These are phyloP conservation scores for Gymnoscopelus braueri DNA, from an alignment of 2,797 vertebrate genomes.

Conservation along the genomic window DNA sequence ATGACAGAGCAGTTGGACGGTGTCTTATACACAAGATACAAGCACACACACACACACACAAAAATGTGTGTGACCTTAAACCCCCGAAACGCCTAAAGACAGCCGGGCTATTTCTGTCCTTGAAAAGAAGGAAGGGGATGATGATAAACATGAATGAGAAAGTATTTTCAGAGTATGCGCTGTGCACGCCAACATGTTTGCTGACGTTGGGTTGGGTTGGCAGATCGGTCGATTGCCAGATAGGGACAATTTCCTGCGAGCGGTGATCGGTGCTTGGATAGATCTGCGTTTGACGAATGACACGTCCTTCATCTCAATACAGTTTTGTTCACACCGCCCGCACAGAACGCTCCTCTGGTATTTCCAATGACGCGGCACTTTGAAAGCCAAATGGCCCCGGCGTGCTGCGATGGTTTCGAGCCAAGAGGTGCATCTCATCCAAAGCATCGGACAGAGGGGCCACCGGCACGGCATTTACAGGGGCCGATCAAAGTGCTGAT, in stretches of 20 bases:
- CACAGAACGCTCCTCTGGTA: constrained; percentile 32
- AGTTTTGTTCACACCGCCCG: constrained; percentile 30
- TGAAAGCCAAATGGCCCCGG: constrained; percentile 51
- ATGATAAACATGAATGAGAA: constrained; percentile 35
- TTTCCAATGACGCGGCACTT: constrained; percentile 65
- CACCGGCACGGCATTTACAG: constrained; percentile 49
- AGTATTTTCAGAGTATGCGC: constrained; percentile 23
- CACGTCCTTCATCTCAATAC: constrained; percentile 14
- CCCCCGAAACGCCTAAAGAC: constrained; percentile 23
- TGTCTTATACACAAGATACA: constrained; percentile 6
- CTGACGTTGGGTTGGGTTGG: not conserved
- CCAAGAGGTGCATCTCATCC: constrained; percentile 65
- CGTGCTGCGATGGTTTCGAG: constrained; percentile 54
- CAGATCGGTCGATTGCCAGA: constrained; percentile 28
- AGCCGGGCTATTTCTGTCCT: constrained; percentile 37
- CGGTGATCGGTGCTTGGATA: constrained; percentile 21
- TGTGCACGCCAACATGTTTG: constrained; percentile 16
- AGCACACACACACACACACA: constrained; percentile 19
- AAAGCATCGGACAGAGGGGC: constrained; percentile 31
- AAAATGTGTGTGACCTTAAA: constrained; percentile 35
- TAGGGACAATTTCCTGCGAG: constrained; percentile 29
- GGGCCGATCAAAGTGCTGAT: constrained; percentile 58
- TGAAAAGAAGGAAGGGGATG: constrained; percentile 39
- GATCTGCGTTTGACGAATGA: constrained; percentile 27
- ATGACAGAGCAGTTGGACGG: constrained; percentile 6